Conservation (phyloP, 2,113 vertebrate species). For the Gasterosteus aculeatus region DNA sequence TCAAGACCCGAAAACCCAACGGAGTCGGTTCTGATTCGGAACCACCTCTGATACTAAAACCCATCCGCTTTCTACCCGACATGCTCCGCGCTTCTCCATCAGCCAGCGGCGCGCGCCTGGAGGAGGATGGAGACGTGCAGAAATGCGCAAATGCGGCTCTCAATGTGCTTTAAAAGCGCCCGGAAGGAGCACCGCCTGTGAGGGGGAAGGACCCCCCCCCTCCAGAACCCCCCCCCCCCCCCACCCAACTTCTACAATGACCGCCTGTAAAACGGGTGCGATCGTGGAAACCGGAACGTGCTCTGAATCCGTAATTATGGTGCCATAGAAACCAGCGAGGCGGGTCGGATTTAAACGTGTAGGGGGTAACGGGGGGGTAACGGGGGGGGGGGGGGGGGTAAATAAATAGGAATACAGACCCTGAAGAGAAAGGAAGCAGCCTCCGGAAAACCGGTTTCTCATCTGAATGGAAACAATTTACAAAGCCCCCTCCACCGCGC, state of each 20-base stretch:
- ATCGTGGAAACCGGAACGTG: conserved; percentile 63
- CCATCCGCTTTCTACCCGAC: neutral
- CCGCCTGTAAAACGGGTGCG: conserved; percentile 50
- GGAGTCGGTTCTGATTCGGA: neutral
- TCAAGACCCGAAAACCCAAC: neutral
- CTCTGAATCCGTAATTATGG: conserved; percentile 62
- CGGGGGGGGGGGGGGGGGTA: conserved; percentile 5
- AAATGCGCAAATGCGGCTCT: conserved; percentile 46
- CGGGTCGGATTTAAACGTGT: conserved; percentile 8
- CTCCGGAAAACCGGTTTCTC: neutral
- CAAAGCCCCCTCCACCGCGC: conserved; percentile 2
- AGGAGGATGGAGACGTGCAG: conserved; percentile 31
- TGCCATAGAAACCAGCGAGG: conserved; percentile 40
- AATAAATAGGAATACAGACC: neutral
- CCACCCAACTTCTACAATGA: conserved; percentile 56
- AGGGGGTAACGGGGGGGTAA: conserved; percentile 1
- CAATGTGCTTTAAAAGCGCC: conserved; percentile 4
- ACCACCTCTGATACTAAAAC: neutral
- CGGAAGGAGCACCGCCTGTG: conserved; percentile 20
- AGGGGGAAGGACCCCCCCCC: neutral
- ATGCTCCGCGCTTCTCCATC: conserved; percentile 21
- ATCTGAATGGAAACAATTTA: neutral
- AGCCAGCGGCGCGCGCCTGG: neutral
- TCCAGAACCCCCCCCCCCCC: conserved; percentile 31
- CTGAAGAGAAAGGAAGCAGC: neutral